Percentiles rank a stretch among this genome's conserved stretches.
Evolutionary conservation across 2,797 vertebrate species (phyloP).

Genomic region (Selene dorsalis): DNA sequence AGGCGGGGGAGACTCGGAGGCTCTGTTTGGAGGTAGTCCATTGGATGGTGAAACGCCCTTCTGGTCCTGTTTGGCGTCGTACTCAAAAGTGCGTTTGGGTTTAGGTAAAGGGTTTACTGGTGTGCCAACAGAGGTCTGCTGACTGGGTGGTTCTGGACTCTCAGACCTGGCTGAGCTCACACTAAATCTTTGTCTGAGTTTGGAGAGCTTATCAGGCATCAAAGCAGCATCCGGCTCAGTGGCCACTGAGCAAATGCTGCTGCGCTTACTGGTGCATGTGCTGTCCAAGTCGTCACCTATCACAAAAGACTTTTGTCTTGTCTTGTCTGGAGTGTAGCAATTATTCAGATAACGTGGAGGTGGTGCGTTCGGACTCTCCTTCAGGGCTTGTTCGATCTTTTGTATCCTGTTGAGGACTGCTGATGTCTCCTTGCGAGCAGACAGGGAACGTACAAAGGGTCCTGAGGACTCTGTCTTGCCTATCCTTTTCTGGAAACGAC

Average conservation of each 20-base stretch:
- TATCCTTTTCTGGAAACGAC: slow-evolving; percentile 89
- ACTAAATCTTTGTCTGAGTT: slow-evolving; percentile 85
- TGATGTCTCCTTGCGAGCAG: slow-evolving; percentile 91
- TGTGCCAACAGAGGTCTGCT: slow-evolving; percentile 80
- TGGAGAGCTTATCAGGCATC: slow-evolving; percentile 86
- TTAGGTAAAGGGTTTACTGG: slow-evolving; percentile 96
- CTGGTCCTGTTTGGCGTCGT: slow-evolving; percentile 93
- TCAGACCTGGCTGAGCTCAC: slow-evolving; percentile 80
- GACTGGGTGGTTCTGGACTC: slow-evolving; percentile 81
- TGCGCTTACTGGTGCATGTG: slow-evolving; percentile 85
- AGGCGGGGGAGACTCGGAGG: slow-evolving; percentile 89
- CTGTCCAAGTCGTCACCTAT: slow-evolving; percentile 86
- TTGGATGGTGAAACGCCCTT: slow-evolving; percentile 86
- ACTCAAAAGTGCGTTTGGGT: slow-evolving; percentile 99
- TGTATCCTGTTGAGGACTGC: slow-evolving; percentile 98
- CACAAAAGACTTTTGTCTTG: slow-evolving; percentile 87
- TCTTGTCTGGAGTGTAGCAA: slow-evolving; percentile 92
- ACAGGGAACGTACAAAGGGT: slow-evolving; percentile 85
- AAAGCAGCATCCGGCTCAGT: slow-evolving; percentile 86
- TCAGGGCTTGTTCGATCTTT: slow-evolving; percentile 96
- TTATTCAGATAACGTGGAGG: slow-evolving; percentile 94
- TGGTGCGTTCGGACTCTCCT: slow-evolving; percentile 91
- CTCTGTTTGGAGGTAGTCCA: slow-evolving; percentile 90
- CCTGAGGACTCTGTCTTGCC: slow-evolving; percentile 86
- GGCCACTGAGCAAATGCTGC: slow-evolving; percentile 83